Evolutionary conservation across 2,797 vertebrate genomes (phyloP), one percentile per base, ranked within the genome.

Genomic region (Neosalanx taihuensis): DNA sequence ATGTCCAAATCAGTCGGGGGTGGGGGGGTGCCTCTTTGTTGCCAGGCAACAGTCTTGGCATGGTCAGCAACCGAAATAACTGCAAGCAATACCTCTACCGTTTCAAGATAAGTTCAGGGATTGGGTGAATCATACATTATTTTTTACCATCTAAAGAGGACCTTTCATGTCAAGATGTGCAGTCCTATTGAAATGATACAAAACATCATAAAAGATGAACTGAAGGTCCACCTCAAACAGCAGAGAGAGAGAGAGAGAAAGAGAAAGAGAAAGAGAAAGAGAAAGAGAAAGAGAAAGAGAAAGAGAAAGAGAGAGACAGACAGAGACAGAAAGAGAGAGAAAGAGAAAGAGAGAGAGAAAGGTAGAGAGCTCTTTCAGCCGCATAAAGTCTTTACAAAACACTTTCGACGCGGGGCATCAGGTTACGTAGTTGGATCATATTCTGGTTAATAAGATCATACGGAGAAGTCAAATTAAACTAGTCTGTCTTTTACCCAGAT

Each of bases 41-140:
- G 84, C 89, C 78, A 72, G 79, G 88, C 81, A 90, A 90, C 89
- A 81, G 76, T 66, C 72, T 75, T 79, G 73, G 76, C 75, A 64
- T 73, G 80, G 72, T 71, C 84, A 79, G 78, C 65, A 66, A 76
- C 66, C 76, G 72, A 26, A 26, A 73, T 26, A 15, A 3, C 57
- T 41, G 26, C 60, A 75, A 64, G 4, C 51, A 26, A 26, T n/a
- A 56, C 74, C 53, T 46, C 30, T 58, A 61, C 20, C 23, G 20
- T 72, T 72, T 68, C 26, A 67, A 70, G 49, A 18, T 60, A 51
- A 51, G 29, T 26, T 66, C 13, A 46, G 41, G 6, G 6, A 56
- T n/a, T 56, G 6, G 5, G 51, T n/a, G 51, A 17, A n/a, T 4
- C 1, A n/a, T 56, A n/a, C 7, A 46, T 46, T 9, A 12, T 46